Base-by-base conservation (phyloP, 2,888 invertebrate genomes). In the Cantharis rufa region DNA sequence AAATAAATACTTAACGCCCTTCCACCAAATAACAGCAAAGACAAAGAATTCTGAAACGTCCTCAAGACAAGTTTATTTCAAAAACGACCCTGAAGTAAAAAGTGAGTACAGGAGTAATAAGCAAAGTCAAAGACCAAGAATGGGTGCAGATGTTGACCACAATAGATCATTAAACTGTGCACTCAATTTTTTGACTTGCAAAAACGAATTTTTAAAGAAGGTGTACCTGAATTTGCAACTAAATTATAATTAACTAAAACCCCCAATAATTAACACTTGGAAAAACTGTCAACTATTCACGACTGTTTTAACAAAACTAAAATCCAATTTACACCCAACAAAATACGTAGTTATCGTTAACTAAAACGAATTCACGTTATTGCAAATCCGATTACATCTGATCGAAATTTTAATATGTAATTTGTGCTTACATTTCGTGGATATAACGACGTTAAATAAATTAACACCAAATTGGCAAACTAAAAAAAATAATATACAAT, bases 241-340 rank as follows among this genome's bases (percentile, higher is more conserved):
- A 62, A 48, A 48, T 48, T 48, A 13, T 48, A 48, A 48, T 48
- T n/a, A 48, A 48, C 48, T 48, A 48, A 48, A 48, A 48, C 48
- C 48, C 48, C 48, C 48, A 48, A 66, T 24, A 66, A 66, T 66
- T 21, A 66, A 66, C 64, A n/a, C 24, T 66, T 66, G 21, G 64
- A 66, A 21, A 66, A 80, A 84, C 85, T 85, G 84, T 84, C 84
- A 85, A 83, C 82, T 84, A 83, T 82, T 83, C 83, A 82, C 82
- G 78, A 76, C 80, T 81, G 80, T 81, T 80, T 28, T 81, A 76
- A 77, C 82, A 80, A 79, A 83, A 85, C 83, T 84, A 84, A 86
- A 85, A 84, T 84, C 86, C 85, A 82, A 83, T 83, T 85, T 82
- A 85, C 85, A 86, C 86, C 81, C 83, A 82, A 83, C 84, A 85